phyloP scores from a whole-genome alignment of 2,113 vertebrate genomes.

The Aspiorhynchus laticeps region DNA sequence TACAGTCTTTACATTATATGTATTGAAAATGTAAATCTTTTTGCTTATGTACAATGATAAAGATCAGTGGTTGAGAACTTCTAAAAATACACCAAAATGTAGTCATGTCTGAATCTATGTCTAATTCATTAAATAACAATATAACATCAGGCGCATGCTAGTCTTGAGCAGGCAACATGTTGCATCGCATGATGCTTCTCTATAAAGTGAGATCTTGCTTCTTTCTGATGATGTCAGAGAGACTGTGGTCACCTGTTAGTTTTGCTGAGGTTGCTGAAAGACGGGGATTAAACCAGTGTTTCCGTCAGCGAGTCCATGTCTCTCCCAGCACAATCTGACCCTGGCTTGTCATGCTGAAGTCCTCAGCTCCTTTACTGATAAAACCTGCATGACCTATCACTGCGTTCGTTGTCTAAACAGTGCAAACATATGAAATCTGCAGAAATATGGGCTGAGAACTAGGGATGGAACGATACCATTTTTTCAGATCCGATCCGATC shows the following conservation, averaged over 20 bases:
- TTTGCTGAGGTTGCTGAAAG: constrained; percentile 14
- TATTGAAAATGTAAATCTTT: not conserved
- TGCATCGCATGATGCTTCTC: not conserved
- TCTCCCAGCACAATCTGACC: not conserved
- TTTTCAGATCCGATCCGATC: no score
- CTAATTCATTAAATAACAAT: not conserved
- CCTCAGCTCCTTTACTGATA: not conserved
- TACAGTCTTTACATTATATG: no score
- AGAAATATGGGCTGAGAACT: not conserved
- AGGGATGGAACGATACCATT: no score
- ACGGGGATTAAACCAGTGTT: not conserved
- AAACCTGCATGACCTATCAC: not conserved
- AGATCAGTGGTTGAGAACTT: no score
- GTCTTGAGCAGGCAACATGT: not conserved
- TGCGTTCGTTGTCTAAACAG: not conserved
- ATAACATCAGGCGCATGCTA: not conserved
- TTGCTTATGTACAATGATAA: not conserved
- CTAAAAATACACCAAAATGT: not conserved
- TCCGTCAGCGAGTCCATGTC: not conserved
- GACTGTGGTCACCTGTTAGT: not conserved
- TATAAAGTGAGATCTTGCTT: not conserved
- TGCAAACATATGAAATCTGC: not conserved
- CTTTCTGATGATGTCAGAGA: not conserved
- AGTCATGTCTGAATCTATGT: not conserved
- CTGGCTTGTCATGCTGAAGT: not conserved